Base-by-base conservation (phyloP, 2,888 invertebrate species). In the Osmoderma eremita region DNA sequence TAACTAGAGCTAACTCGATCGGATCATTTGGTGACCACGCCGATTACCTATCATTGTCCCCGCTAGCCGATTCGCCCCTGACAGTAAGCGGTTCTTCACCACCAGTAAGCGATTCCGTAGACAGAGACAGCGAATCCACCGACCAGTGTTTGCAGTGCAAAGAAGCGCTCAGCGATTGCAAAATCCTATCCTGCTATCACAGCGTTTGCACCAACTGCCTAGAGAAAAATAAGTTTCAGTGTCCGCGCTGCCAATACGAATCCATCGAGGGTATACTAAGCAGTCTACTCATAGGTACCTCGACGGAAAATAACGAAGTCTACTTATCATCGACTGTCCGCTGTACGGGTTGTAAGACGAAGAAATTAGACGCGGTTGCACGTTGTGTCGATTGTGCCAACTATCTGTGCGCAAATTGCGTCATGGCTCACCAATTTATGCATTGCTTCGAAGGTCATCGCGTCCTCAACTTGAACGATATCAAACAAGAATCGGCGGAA, bases 401-500 rank as follows among this genome's bases (percentile, higher is more conserved):
- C 81, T 95, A 93, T 81, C 89, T 99, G 75, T 98, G 98, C 85
- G 91, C 94, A 68, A 96, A 97, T 83, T 98, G 98, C 88, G 95
- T 96, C 78, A 97, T 97, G 91, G 98, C 98, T 71, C 98, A 98
- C 84, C 95, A 97, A 84, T 97, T 94, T 83, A 98, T 98, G 97
- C 97, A 97, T 83, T 98, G 97, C 83, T 98, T 98, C 83, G 96
- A 97, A 82, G 97, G 96, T 71, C 97, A 98, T 83, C 90, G 95
- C 67, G 95, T 97, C 68, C 88, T 93, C 75, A 87, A 90, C 70
- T 85, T 92, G 76, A 80, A 84, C 42, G 90, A 90, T 71, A 78
- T 89, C 63, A 90, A 90, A 79, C 87, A 90, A 75, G 88, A 88
- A 70, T 56, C 63, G 38, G 41, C 39, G 18, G 71, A 72, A 51